Conservation (phyloP, 2,888 invertebrate species). For the Coremacera marginata region DNA sequence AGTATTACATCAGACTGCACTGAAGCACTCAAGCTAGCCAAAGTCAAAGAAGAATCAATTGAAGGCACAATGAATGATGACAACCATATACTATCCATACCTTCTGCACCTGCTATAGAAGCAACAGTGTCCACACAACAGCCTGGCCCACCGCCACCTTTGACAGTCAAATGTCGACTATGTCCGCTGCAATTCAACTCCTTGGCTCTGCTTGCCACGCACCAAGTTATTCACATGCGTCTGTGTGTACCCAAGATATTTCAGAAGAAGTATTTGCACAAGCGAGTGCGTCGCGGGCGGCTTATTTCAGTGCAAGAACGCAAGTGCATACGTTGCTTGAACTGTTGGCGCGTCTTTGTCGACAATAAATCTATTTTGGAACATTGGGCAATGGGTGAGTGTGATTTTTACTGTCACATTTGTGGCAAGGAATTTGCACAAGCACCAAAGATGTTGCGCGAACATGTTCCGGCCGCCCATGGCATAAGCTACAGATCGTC, state of each 20-base stretch:
- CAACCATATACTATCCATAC: constrained; percentile 10
- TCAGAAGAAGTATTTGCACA: constrained; percentile 52
- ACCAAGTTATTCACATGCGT: constrained; percentile 57
- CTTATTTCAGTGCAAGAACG: constrained; percentile 53
- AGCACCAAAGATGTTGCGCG: constrained; percentile 56
- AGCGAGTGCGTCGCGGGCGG: constrained; percentile 54
- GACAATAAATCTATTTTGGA: constrained; percentile 57
- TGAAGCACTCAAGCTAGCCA: neutral
- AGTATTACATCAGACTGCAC: constrained; percentile 3
- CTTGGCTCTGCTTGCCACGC: constrained; percentile 54
- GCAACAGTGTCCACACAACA: neutral
- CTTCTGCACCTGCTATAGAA: constrained; percentile 9
- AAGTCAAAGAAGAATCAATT: constrained; percentile 13
- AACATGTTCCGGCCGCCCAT: constrained; percentile 57
- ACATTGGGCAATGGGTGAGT: constrained; percentile 59
- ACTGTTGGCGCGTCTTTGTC: constrained; percentile 58
- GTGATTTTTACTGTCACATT: constrained; percentile 60
- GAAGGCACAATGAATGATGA: neutral
- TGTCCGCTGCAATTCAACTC: constrained; percentile 50
- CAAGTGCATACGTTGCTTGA: constrained; percentile 59
- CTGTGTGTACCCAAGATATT: constrained; percentile 52
- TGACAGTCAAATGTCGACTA: constrained; percentile 48
- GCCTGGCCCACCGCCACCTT: constrained; percentile 31
- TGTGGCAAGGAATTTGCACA: constrained; percentile 58
- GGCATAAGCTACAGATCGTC: constrained; percentile 55